A percentile compares a stretch with the other conserved stretches of the same genome.
Evolutionary conservation across 2,888 invertebrate genomes (phyloP).

Genomic region (Orchesellides sinensis): DNA sequence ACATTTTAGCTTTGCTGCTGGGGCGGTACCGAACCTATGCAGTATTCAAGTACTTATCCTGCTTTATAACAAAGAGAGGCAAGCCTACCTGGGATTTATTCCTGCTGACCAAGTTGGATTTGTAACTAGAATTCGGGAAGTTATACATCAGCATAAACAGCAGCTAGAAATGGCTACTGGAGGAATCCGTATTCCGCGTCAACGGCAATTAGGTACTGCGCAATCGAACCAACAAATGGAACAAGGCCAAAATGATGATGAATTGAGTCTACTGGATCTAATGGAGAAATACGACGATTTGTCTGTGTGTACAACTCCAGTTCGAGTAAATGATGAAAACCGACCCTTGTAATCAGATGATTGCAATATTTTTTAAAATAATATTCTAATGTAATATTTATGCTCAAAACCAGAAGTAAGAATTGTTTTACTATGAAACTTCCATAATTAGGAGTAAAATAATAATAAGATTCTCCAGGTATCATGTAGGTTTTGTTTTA

Average conservation of each 20-base stretch:
- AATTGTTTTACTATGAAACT: no score
- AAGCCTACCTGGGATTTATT: conserved; percentile 91
- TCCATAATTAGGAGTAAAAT: not conserved
- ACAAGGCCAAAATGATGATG: conserved; percentile 79
- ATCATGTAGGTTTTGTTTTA: no score
- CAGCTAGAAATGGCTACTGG: conserved; percentile 78
- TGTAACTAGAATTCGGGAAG: conserved; percentile 86
- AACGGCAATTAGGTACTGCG: conserved; percentile 51
- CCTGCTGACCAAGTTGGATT: conserved; percentile 93
- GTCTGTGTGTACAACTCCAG: no score
- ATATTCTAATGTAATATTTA: not conserved
- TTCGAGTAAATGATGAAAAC: no score
- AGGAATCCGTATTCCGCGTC: conserved; percentile 46
- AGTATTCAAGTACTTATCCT: conserved; percentile 93
- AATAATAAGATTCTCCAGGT: not conserved
- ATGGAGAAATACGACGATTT: conserved; percentile 77
- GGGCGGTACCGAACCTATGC: conserved; percentile 80
- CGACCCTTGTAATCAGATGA: no score
- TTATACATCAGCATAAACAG: conserved; percentile 86
- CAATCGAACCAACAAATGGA: conserved; percentile 48
- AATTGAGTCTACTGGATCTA: conserved; percentile 79
- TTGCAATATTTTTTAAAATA: no score
- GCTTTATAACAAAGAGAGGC: conserved; percentile 89
- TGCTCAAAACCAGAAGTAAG: no score
- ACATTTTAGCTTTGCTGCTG: conserved; percentile 86